Conservation (phyloP, 2,888 invertebrate species). For the Rhogogaster chlorosoma region DNA sequence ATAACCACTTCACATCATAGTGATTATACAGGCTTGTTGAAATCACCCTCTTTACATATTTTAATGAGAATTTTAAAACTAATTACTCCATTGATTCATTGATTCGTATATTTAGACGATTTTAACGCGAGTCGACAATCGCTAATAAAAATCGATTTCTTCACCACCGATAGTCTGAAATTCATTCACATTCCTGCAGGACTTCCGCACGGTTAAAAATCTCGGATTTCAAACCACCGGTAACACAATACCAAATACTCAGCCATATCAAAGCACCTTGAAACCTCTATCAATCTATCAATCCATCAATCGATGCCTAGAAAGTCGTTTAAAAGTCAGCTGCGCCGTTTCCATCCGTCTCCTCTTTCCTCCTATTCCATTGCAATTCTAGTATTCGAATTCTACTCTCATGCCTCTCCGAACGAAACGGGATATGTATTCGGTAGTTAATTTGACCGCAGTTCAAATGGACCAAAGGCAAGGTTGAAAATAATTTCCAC, state of each 20-base stretch:
- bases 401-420: neutral
- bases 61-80: neutral
- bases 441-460: neutral
- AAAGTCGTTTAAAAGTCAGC: neutral
- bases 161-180: neutral
- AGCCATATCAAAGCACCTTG: neutral
- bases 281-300: neutral
- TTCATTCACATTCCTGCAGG: neutral
- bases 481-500: neutral
- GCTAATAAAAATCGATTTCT: neutral
- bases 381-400: too few relatives aligned
- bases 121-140: neutral
- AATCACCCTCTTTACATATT: neutral
- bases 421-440: neutral
- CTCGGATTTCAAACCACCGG: neutral
- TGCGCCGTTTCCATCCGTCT: neutral
- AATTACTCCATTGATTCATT: too few relatives aligned
- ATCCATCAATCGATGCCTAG: conserved; percentile 1
- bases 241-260: conserved; percentile 9
- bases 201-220: neutral
- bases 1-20: neutral
- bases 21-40: neutral
- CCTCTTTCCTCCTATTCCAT: neutral
- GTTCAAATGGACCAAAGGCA: neutral
- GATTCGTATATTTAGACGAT: neutral